These are phyloP conservation scores for Patagioenas fasciata DNA, from an alignment of 2,113 vertebrate species.

Conservation along the genomic window DNA sequence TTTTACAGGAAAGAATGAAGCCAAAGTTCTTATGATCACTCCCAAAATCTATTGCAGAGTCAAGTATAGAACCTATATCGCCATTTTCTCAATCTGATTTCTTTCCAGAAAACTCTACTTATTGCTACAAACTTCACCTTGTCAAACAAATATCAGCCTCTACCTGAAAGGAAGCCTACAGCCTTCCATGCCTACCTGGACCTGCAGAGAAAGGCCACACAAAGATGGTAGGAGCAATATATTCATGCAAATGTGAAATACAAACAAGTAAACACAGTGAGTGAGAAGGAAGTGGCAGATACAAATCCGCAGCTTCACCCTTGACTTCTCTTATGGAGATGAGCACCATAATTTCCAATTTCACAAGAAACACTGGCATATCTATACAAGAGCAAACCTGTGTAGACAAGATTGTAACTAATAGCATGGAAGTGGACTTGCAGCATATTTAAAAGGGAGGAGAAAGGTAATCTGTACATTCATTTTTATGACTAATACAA, in stretches of 20 bases:
- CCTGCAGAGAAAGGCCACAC: neutral
- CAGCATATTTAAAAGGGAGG: neutral
- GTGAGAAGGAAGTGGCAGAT: neutral
- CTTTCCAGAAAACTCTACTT: neutral
- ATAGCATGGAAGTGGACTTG: neutral
- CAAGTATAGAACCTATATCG: neutral
- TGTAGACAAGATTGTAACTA: neutral
- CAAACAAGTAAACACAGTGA: neutral
- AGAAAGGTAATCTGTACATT: neutral
- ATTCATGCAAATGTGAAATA: neutral
- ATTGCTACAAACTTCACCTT: neutral
- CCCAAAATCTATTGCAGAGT: neutral
- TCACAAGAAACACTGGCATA: neutral
- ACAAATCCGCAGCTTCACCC: neutral
- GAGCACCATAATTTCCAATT: neutral
- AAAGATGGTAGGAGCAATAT: neutral
- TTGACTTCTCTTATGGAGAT: neutral
- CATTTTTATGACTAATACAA: neutral
- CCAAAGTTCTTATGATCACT: neutral
- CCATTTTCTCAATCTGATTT: neutral
- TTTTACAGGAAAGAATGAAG: neutral
- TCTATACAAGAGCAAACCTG: neutral
- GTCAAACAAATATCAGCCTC: neutral
- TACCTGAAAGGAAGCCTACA: neutral
- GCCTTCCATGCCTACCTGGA: neutral